phyloP scores from a whole-genome alignment of 2,888 invertebrate species.

The Acrobasis consociella region DNA sequence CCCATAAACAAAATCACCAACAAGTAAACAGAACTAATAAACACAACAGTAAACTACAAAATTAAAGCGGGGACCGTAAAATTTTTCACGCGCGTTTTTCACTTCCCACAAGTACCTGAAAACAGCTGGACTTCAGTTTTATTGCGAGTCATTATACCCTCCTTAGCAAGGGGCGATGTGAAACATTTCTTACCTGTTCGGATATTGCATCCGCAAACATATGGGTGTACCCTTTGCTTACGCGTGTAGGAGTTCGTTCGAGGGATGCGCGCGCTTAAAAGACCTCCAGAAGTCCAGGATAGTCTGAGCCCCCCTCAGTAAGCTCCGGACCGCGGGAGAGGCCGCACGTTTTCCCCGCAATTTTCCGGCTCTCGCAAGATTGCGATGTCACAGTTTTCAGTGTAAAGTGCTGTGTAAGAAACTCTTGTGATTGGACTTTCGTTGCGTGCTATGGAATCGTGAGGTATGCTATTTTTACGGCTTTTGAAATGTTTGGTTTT shows the following conservation, averaged over 20 bases:
- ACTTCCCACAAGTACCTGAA: slow-evolving; percentile 34
- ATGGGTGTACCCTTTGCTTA: slow-evolving; percentile 50
- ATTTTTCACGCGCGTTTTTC: slow-evolving; percentile 25
- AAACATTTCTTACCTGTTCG: slow-evolving; percentile 62
- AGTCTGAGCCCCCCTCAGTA: slow-evolving; percentile 71
- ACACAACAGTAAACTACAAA: slow-evolving; percentile 4
- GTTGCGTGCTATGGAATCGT: slow-evolving; percentile 45
- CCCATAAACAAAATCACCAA: not conserved
- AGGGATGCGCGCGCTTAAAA: slow-evolving; percentile 76
- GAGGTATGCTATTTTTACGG: slow-evolving; percentile 38
- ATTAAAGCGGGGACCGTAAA: not conserved
- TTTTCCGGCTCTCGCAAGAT: slow-evolving; percentile 49
- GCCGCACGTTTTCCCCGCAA: slow-evolving; percentile 52
- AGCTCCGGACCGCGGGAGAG: slow-evolving; percentile 46
- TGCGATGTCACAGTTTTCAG: slow-evolving; percentile 40
- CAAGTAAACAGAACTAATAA: slow-evolving; percentile 2
- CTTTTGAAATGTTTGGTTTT: slow-evolving; percentile 4
- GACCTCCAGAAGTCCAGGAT: slow-evolving; percentile 53
- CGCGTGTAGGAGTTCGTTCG: slow-evolving; percentile 54
- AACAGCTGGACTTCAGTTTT: slow-evolving; percentile 40
- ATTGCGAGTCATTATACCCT: slow-evolving; percentile 41
- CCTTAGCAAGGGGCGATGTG: slow-evolving; percentile 42
- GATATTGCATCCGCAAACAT: slow-evolving; percentile 57
- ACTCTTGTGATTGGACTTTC: slow-evolving; percentile 55
- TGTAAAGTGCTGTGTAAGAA: slow-evolving; percentile 53